Conservation (phyloP, 2,113 vertebrate genomes). For the Gambusia affinis region DNA sequence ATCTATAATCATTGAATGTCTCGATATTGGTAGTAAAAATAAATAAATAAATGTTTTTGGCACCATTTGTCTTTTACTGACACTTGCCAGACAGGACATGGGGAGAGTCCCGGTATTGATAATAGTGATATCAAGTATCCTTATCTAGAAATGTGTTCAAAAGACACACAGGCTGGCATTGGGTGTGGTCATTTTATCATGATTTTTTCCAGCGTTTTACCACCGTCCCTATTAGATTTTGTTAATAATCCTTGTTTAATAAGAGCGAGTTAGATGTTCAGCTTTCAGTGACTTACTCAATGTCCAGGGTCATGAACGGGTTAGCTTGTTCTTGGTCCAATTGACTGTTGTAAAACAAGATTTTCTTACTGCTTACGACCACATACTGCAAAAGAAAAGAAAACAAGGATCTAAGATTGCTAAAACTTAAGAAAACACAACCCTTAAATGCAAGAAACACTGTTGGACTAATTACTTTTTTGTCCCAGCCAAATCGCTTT, state of each 20-base stretch:
- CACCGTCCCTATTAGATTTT: neutral
- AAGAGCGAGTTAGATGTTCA: neutral
- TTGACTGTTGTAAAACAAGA: conserved; percentile 95
- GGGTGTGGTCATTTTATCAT: neutral
- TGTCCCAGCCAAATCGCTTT: conserved; percentile 98
- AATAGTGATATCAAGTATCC: neutral
- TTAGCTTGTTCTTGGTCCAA: conserved; percentile 92
- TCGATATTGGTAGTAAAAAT: neutral
- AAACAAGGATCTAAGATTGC: neutral
- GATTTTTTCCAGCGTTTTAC: neutral
- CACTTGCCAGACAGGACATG: too few relatives aligned
- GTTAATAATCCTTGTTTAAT: neutral
- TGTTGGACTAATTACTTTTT: conserved; percentile 83
- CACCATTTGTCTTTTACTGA: too few relatives aligned
- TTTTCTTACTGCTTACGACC: conserved; percentile 98
- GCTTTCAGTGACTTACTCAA: conserved; percentile 87
- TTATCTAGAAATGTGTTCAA: neutral
- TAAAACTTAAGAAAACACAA: conserved; percentile 14
- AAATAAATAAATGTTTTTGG: too few relatives aligned
- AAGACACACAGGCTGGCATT: neutral
- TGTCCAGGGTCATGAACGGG: conserved; percentile 95
- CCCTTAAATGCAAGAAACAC: conserved; percentile 2
- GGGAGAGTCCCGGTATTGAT: neutral
- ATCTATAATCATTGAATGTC: too few relatives aligned
- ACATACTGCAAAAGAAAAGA: conserved; percentile 84